phyloP scores from a whole-genome alignment of 2,797 vertebrate genomes.

The Zenarchopterus dispar region DNA sequence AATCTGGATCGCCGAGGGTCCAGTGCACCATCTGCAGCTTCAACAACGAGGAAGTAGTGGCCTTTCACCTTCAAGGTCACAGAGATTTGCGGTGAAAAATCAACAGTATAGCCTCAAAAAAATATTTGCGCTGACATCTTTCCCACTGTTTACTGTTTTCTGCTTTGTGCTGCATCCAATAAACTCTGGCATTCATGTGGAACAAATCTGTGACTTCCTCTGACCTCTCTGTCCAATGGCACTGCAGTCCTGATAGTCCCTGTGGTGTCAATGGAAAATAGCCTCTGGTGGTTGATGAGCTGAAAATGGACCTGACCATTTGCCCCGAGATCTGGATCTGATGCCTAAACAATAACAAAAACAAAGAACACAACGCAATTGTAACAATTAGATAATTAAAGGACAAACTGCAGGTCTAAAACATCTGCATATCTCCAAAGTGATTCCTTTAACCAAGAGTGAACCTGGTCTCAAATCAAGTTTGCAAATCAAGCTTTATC shows the following conservation, averaged over 20 bases:
- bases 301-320: conserved; percentile 92
- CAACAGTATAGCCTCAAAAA: neutral
- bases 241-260: conserved; percentile 89
- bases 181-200: neutral
- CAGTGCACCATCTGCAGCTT: conserved; percentile 89
- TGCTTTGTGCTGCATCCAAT: neutral
- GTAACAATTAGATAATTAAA: conserved; percentile 9
- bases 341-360: conserved; percentile 81
- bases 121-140: neutral
- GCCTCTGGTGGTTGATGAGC: conserved; percentile 87
- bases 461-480: neutral
- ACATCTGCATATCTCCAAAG: conserved; percentile 16
- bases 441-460: conserved; percentile 13
- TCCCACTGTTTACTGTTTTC: neutral
- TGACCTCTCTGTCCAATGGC: conserved; percentile 90
- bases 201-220: conserved; percentile 21
- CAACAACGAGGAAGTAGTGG: conserved; percentile 89
- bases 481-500: neutral
- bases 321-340: conserved; percentile 90
- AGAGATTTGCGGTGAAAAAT: conserved; percentile 7
- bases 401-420: conserved; percentile 9
- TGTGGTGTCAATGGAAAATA: conserved; percentile 91
- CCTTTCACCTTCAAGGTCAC: conserved; percentile 67
- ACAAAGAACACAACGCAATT: neutral
- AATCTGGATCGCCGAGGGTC: conserved; percentile 88